A percentile compares a stretch with the other conserved stretches of the same genome.
These are phyloP conservation scores for Heliconius eleuchia DNA, from an alignment of 1,140 invertebrate genomes.

Conservation along the genomic window DNA sequence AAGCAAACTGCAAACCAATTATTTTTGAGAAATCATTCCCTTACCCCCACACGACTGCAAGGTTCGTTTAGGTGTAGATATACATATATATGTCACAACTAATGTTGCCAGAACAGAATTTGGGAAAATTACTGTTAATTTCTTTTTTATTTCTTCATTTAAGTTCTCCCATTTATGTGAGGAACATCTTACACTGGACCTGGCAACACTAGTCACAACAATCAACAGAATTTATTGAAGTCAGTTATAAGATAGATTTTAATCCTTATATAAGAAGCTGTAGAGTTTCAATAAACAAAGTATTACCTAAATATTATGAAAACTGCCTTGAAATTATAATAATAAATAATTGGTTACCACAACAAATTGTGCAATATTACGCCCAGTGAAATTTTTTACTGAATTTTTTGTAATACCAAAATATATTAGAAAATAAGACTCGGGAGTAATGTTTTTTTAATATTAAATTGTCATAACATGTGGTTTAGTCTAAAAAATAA, in stretches of 20 bases:
- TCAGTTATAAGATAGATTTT: slow-evolving; percentile 58
- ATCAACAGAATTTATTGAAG: slow-evolving; percentile 51
- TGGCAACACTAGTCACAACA: slow-evolving; percentile 19
- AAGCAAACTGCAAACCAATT: slow-evolving; percentile 56
- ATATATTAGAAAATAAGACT: not conserved
- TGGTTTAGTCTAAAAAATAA: slow-evolving; percentile 1
- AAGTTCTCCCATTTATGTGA: not conserved
- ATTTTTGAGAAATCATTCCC: slow-evolving; percentile 68
- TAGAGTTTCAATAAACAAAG: slow-evolving; percentile 49
- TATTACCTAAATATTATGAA: slow-evolving; percentile 52
- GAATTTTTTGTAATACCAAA: slow-evolving; percentile 16
- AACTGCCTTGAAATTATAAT: slow-evolving; percentile 36
- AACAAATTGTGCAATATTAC: slow-evolving; percentile 31
- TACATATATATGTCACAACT: slow-evolving; percentile 20
- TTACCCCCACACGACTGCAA: slow-evolving; percentile 65
- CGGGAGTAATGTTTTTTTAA: not conserved
- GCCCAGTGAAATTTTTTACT: slow-evolving; percentile 10
- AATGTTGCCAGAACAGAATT: slow-evolving; percentile 11
- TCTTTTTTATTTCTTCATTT: not conserved
- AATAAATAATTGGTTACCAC: slow-evolving; percentile 23
- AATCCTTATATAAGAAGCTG: slow-evolving; percentile 53
- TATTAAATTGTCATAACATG: not conserved
- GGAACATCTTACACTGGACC: not conserved
- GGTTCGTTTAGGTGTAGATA: slow-evolving; percentile 46
- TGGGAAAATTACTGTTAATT: not conserved